Evolutionary conservation across 2,888 invertebrate species (phyloP), one percentile per base, ranked within the genome.

Genomic region (Leptinotarsa rubiginosa): DNA sequence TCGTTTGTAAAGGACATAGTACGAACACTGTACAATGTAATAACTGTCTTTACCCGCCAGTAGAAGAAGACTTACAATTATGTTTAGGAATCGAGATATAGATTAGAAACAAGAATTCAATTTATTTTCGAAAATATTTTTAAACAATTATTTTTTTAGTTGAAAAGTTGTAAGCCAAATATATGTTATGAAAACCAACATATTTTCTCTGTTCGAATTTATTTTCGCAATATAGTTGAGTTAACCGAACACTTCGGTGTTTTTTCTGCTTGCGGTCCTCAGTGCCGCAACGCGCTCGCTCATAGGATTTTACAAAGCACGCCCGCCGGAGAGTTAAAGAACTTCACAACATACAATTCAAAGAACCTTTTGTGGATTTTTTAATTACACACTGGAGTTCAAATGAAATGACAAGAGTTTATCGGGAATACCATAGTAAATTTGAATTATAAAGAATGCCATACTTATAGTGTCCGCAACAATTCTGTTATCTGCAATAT

Each of bases 361-460:
- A 25, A 25, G 25, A 25, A 25, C 3, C 25, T 25, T 25, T 25
- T 25, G 25, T 25, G 25, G 25, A 4, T 25, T 25, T 25, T 25
- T 4, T 4, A 25, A 4, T 25, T 25, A 25, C 25, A 25, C 4
- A 25, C 25, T 25, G 25, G 25, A 25, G 25, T 4, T 25, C 25
- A 25, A 4, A 25, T 25, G 25, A 25, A 22, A 22, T 22, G 22
- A 22, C 22, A 25, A 2, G 25, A 25, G 25, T 25, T 25, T 25
- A 69, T 69, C 54, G 69, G 69, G 47, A 69, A 69, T 69, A 69
- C 59, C 56, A 41, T 69, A 16, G 56, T 69, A 16, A 69, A 69
- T 18, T 56, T 69, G 41, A 56, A 69, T 69, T 69, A 69, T 25
- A 69, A 56, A 69, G 16, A 69, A 56, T 69, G 69, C 41, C 56